These are phyloP conservation scores for Thelaira solivaga DNA, from an alignment of 2,888 invertebrate genomes.

Conservation along the genomic window DNA sequence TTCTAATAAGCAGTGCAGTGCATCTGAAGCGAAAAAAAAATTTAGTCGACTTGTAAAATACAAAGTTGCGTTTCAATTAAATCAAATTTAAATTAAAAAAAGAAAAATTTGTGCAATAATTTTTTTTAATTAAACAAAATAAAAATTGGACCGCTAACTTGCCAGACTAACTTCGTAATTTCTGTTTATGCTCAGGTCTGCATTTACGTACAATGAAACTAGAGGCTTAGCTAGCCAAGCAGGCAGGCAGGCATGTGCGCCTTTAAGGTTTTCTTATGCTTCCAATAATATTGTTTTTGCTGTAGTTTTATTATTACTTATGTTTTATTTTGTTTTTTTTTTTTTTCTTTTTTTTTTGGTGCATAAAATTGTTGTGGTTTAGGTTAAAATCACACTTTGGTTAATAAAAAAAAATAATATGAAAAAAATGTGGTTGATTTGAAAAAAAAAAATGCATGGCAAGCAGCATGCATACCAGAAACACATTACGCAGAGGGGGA, in stretches of 20 bases:
- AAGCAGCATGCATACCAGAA: slow-evolving; percentile 15
- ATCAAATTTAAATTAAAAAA: too few species aligned
- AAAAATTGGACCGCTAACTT: too few species aligned
- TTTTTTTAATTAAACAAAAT: too few species aligned
- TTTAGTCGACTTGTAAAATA: too few species aligned
- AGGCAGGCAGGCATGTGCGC: slow-evolving; percentile 60
- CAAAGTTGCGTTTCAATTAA: too few species aligned
- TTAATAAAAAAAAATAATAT: slow-evolving; percentile 39
- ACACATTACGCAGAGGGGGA: slow-evolving; percentile 12
- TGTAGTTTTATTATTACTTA: slow-evolving; percentile 20
- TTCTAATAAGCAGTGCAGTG: too few species aligned
- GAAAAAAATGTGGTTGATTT: slow-evolving; percentile 38
- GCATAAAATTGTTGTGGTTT: slow-evolving; percentile 59
- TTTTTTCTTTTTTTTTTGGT: slow-evolving; percentile 17
- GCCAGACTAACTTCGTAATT: background rate
- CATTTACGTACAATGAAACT: slow-evolving; percentile 2
- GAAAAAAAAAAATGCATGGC: slow-evolving; percentile 7
- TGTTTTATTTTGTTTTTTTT: slow-evolving; percentile 18
- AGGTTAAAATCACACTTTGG: slow-evolving; percentile 60
- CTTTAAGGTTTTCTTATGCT: slow-evolving; percentile 55
- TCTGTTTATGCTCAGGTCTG: slow-evolving; percentile 14
- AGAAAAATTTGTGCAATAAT: too few species aligned
- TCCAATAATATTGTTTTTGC: slow-evolving; percentile 19
- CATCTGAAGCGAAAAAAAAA: too few species aligned
- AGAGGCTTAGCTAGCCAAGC: slow-evolving; percentile 42